These are phyloP conservation scores for Molorchus minor DNA, from an alignment of 2,888 invertebrate genomes.

Conservation along the genomic window DNA sequence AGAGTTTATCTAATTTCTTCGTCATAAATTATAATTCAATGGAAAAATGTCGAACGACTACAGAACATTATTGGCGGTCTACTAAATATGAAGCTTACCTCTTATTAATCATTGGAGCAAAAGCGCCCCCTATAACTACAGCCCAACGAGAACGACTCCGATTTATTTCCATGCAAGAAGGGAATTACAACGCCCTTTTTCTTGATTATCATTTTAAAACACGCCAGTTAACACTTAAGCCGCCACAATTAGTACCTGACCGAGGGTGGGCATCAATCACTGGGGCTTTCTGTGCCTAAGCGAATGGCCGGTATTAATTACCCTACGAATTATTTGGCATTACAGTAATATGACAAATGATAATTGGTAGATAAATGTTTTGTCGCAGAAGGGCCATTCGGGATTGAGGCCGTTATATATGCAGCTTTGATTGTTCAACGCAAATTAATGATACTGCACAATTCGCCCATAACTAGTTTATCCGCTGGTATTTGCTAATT, in stretches of 20 bases:
- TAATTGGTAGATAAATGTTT: constrained; percentile 36
- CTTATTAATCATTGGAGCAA: too few species aligned
- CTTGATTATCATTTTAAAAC: not conserved
- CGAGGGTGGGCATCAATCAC: not conserved
- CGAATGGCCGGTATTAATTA: constrained; percentile 15
- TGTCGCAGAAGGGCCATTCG: constrained; percentile 28
- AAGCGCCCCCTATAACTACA: too few species aligned
- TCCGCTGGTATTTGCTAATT: too few species aligned
- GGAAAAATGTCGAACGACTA: too few species aligned
- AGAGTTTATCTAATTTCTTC: too few species aligned
- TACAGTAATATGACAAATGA: constrained; percentile 25
- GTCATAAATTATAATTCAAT: too few species aligned
- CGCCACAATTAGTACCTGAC: not conserved
- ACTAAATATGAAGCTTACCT: too few species aligned
- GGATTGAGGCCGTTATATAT: constrained; percentile 26
- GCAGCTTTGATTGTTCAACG: not conserved
- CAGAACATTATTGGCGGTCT: too few species aligned
- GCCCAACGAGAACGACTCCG: not conserved
- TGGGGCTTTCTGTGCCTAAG: not conserved
- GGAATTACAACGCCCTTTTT: not conserved
- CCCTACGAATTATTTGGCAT: constrained; percentile 24
- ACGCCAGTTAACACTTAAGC: not conserved
- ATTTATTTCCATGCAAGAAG: not conserved
- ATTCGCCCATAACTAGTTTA: not conserved
- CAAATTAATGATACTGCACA: not conserved